Evolutionary conservation across 2,113 vertebrate genomes (phyloP).

Genomic region (Trichechus manatus): DNA sequence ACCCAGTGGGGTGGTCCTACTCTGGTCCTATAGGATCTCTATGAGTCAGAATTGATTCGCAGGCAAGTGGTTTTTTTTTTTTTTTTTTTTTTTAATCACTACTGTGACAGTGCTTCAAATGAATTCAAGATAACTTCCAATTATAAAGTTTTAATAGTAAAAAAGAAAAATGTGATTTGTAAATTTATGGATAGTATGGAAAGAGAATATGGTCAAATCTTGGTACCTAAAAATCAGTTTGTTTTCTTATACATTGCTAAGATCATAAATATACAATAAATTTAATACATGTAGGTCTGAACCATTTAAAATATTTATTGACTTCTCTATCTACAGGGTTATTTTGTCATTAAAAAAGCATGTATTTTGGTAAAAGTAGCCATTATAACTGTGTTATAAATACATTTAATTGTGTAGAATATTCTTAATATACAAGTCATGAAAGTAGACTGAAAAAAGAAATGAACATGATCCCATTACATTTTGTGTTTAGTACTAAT

Average conservation of each 20-base stretch:
- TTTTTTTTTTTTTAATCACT: neutral
- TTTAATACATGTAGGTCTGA: neutral
- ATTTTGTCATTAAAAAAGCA: neutral
- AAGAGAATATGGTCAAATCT: neutral
- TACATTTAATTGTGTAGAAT: neutral
- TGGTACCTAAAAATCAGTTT: neutral
- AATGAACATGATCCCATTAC: neutral
- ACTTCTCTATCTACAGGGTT: neutral
- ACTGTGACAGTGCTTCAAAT: neutral
- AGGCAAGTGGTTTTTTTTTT: too few species aligned
- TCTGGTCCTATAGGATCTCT: too few species aligned
- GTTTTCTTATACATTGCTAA: neutral
- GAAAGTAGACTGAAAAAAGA: neutral
- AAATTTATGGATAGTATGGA: neutral
- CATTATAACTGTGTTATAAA: neutral
- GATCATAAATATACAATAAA: neutral
- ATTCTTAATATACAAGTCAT: slow-evolving; percentile 3
- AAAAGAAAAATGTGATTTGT: neutral
- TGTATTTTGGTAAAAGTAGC: slow-evolving; percentile 8
- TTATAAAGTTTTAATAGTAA: neutral
- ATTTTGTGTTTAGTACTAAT: neutral
- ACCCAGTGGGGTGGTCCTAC: too few species aligned
- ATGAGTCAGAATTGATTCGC: too few species aligned
- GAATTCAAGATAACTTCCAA: neutral
- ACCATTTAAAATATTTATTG: slow-evolving; percentile 23